phyloP scores from a whole-genome alignment of 2,113 vertebrate species.

The Caloenas nicobarica region DNA sequence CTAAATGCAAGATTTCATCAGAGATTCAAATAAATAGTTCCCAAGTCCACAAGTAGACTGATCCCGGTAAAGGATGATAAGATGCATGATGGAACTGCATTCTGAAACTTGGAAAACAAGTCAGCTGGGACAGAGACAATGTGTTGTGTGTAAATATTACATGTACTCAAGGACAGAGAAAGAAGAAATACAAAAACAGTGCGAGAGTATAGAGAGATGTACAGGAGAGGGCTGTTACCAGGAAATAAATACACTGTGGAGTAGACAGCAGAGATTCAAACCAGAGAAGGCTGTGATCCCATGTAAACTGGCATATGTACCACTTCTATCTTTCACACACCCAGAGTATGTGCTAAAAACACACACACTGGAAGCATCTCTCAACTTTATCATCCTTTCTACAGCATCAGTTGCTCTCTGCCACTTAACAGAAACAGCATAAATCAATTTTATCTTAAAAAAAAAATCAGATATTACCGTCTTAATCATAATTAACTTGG shows the following conservation, averaged over 20 bases:
- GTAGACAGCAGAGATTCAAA: background rate
- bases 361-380: background rate
- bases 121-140: background rate
- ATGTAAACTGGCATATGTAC: background rate
- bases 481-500: background rate
- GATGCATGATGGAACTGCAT: background rate
- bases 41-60: background rate
- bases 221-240: background rate
- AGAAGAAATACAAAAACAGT: background rate
- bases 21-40: background rate
- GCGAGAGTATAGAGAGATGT: background rate
- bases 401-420: background rate
- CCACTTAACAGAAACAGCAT: background rate
- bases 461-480: background rate
- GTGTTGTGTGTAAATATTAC: rapidly evolving
- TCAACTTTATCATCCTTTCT: background rate
- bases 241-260: background rate
- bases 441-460: background rate
- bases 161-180: background rate
- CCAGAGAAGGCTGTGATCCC: background rate
- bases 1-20: background rate
- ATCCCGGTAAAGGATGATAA: background rate
- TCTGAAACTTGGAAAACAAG: background rate
- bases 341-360: background rate
- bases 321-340: background rate